phyloP scores from a whole-genome alignment of 2,797 vertebrate genomes.

The Gouania willdenowi region DNA sequence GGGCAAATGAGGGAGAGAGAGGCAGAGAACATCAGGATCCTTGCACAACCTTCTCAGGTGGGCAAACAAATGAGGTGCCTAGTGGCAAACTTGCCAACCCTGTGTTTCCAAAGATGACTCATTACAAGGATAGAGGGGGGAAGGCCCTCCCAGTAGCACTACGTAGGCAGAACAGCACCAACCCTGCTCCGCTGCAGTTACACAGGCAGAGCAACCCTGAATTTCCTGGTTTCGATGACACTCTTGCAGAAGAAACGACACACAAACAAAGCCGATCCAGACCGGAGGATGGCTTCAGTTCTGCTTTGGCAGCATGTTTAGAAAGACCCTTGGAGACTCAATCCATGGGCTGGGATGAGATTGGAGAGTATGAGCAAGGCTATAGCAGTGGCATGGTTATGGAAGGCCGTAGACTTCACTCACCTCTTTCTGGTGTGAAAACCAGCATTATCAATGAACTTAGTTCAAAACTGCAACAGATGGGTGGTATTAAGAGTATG shows the following conservation, averaged over 20 bases:
- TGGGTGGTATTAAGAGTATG: conserved; percentile 79
- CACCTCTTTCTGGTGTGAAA: conserved; percentile 84
- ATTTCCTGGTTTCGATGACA: conserved; percentile 53
- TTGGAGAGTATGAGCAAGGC: conserved; percentile 41
- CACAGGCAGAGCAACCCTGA: conserved; percentile 63
- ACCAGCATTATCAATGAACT: conserved; percentile 91
- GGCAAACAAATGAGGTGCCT: conserved; percentile 79
- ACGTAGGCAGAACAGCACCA: conserved; percentile 74
- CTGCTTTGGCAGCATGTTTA: conserved; percentile 61
- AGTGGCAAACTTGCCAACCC: conserved; percentile 69
- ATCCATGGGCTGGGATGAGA: conserved; percentile 50
- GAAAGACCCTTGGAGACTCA: conserved; percentile 63
- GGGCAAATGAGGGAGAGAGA: conserved; percentile 64
- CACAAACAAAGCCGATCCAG: conserved; percentile 44
- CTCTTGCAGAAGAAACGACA: conserved; percentile 40
- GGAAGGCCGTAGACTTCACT: conserved; percentile 69
- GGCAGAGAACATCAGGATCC: conserved; percentile 77
- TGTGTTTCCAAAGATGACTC: conserved; percentile 65
- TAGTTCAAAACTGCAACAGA: conserved; percentile 89
- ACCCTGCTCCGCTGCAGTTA: conserved; percentile 62
- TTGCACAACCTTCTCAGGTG: conserved; percentile 80
- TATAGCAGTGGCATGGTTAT: conserved; percentile 52
- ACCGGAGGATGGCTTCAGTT: conserved; percentile 63
- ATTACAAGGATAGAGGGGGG: conserved; percentile 61
- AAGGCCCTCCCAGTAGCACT: conserved; percentile 56